These are phyloP conservation scores for Tribolium freemani DNA, from an alignment of 2,888 invertebrate species.

Conservation along the genomic window DNA sequence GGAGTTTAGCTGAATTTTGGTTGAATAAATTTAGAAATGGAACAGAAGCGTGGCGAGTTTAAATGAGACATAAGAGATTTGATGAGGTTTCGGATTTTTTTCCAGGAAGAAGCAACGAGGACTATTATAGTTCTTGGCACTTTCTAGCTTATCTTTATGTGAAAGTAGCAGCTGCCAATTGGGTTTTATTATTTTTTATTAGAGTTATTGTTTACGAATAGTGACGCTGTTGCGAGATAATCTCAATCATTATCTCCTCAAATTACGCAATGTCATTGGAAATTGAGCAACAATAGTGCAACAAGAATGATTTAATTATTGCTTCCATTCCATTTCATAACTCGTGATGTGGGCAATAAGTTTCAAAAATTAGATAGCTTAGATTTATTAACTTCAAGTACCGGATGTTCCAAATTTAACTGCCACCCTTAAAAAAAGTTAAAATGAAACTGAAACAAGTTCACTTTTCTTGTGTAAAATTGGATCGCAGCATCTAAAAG, in stretches of 20 bases:
- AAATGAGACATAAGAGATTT: constrained; percentile 1
- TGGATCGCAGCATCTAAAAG: neutral
- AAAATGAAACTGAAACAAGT: no score
- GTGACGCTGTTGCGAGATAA: neutral
- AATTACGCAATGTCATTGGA: neutral
- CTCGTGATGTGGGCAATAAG: neutral
- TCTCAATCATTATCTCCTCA: neutral
- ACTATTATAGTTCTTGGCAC: neutral
- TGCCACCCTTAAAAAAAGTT: neutral
- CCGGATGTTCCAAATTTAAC: neutral
- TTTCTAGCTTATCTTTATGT: neutral
- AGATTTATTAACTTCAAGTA: neutral
- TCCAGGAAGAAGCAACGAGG: neutral
- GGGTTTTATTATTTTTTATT: neutral
- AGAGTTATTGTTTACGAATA: neutral
- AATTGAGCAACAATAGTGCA: neutral
- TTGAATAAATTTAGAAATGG: neutral
- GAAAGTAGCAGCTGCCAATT: neutral
- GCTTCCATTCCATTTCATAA: neutral
- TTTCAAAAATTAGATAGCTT: neutral
- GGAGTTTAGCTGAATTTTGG: neutral
- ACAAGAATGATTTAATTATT: neutral
- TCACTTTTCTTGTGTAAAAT: neutral
- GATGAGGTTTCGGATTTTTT: neutral
- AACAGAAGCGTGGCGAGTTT: neutral